Percentiles rank a stretch among this genome's conserved stretches.
These are phyloP conservation scores for Paradoxurus hermaphroditus DNA, from an alignment of 2,113 vertebrate genomes.

Conservation along the genomic window DNA sequence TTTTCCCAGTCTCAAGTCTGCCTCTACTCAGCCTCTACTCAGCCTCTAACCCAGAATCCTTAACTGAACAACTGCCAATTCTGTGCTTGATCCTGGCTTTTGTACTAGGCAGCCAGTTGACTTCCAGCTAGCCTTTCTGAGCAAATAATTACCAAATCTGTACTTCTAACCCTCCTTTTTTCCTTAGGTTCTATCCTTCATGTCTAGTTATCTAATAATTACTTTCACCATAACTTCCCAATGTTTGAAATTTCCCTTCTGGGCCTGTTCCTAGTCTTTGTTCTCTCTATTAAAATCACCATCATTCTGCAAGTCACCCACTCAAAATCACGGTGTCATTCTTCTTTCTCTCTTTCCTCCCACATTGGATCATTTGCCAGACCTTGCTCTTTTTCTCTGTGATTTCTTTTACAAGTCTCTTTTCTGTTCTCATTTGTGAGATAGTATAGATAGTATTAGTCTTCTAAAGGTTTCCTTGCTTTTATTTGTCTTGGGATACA, in stretches of 20 bases:
- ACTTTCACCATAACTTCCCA: neutral
- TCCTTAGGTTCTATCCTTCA: neutral
- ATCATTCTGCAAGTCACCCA: constrained; percentile 22
- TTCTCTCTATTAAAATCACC: constrained; percentile 27
- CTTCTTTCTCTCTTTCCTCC: constrained; percentile 28
- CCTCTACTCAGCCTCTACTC: neutral
- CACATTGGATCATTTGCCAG: neutral
- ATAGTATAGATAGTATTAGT: neutral
- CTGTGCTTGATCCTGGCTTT: neutral
- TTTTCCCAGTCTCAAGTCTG: neutral
- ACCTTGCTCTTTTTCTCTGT: constrained; percentile 23
- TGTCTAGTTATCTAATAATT: neutral
- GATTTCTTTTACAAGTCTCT: constrained; percentile 8
- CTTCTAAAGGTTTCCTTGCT: neutral
- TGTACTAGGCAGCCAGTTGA: neutral
- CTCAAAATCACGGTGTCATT: constrained; percentile 19
- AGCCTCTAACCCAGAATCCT: neutral
- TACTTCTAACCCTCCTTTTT: neutral
- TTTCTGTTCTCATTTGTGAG: neutral
- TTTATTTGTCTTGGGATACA: neutral
- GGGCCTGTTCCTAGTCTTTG: constrained; percentile 12
- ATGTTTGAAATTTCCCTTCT: neutral
- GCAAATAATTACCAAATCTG: neutral
- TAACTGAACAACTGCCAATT: neutral
- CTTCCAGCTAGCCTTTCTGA: neutral